Evolutionary conservation across 2,113 vertebrate species (phyloP).

Genomic region (Notothenia coriiceps): DNA sequence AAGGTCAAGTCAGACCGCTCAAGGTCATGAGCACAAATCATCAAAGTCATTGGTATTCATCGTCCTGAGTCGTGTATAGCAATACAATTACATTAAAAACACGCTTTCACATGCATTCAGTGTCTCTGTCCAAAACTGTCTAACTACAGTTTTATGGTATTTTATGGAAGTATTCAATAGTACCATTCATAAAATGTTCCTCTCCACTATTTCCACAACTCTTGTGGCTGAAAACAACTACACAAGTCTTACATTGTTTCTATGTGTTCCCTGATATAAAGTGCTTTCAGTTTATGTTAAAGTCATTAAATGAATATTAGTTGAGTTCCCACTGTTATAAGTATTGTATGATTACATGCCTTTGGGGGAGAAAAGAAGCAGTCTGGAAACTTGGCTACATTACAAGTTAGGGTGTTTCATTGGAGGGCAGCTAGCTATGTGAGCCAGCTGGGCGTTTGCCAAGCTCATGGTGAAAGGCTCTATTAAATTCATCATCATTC

Average conservation of each 20-base stretch:
- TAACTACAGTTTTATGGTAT: slow-evolving; percentile 9
- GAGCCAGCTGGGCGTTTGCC: slow-evolving; percentile 50
- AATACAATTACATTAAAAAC: background rate
- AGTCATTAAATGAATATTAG: slow-evolving; percentile 35
- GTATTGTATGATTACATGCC: slow-evolving; percentile 20
- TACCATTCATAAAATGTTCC: background rate
- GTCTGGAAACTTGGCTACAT: slow-evolving; percentile 63
- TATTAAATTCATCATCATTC: slow-evolving; percentile 60
- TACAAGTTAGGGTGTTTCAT: slow-evolving; percentile 57
- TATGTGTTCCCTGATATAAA: background rate
- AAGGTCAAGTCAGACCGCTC: no score
- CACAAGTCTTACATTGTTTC: background rate
- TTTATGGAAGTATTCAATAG: background rate
- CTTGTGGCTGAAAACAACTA: background rate
- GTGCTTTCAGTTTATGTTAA: slow-evolving; percentile 9
- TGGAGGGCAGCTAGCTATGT: slow-evolving; percentile 54
- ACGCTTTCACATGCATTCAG: slow-evolving; percentile 6
- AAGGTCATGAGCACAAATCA: no score
- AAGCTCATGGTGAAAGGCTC: slow-evolving; percentile 50
- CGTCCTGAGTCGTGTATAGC: no score
- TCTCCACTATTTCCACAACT: background rate
- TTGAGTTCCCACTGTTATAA: slow-evolving; percentile 6
- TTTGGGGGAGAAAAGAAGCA: slow-evolving; percentile 37
- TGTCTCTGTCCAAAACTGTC: background rate
- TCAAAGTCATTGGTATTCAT: no score